phyloP scores from a whole-genome alignment of 1,140 invertebrate species.

The Phenacoccus solenopsis region DNA sequence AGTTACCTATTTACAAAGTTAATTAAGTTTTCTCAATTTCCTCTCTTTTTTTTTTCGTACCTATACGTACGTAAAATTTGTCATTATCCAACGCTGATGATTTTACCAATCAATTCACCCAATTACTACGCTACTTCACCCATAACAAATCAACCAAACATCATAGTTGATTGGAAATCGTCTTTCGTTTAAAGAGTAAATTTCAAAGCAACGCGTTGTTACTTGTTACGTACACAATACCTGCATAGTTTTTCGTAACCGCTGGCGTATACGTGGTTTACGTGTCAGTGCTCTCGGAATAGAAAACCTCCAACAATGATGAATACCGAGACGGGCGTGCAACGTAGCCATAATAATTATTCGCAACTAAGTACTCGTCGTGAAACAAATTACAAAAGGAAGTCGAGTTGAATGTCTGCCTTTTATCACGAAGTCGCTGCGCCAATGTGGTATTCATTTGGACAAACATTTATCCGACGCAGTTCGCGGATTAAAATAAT shows the following conservation, averaged over 20 bases:
- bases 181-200: not conserved
- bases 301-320: not conserved
- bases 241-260: not conserved
- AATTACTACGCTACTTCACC: not conserved
- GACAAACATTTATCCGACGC: not conserved
- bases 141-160: not conserved
- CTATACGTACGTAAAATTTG: no score
- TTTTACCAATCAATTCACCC: not conserved
- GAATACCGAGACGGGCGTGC: not conserved
- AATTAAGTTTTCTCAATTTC: no score
- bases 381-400: not conserved
- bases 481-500: no score
- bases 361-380: not conserved
- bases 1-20: no score
- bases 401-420: not conserved
- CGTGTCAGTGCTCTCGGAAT: not conserved
- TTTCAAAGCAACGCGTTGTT: no score
- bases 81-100: not conserved
- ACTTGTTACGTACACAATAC: no score
- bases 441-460: not conserved
- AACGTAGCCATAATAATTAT: not conserved
- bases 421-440: not conserved
- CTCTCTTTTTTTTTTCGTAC: no score
- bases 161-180: not conserved
- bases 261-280: not conserved